These are phyloP conservation scores for Bradynema listronoti DNA, from an alignment of 1,140 invertebrate species.

Conservation along the genomic window DNA sequence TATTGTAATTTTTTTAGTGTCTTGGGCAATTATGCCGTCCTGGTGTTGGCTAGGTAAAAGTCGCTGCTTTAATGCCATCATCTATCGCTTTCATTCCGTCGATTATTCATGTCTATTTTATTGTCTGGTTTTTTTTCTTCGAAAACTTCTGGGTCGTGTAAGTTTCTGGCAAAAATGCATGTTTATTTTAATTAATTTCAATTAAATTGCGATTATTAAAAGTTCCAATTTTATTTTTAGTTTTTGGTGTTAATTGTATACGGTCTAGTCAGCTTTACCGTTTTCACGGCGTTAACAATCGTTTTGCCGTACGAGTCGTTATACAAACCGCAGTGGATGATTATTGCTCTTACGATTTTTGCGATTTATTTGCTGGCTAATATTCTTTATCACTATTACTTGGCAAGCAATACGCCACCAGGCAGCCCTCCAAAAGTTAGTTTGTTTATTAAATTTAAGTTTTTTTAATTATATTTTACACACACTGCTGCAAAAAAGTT, in stretches of 20 bases:
- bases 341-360: slow-evolving; percentile 25
- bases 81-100: background rate
- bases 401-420: slow-evolving; percentile 40
- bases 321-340: slow-evolving; percentile 32
- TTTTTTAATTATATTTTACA: no score
- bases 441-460: slow-evolving; percentile 9
- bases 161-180: background rate
- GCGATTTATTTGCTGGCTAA: slow-evolving; percentile 45
- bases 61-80: background rate
- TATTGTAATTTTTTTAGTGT: background rate
- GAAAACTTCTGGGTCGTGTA: slow-evolving; percentile 13
- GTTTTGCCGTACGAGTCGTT: slow-evolving; percentile 49
- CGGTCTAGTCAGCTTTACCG: slow-evolving; percentile 40
- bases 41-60: background rate
- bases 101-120: slow-evolving; percentile 12
- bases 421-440: slow-evolving; percentile 47
- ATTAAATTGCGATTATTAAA: background rate
- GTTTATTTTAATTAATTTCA: background rate
- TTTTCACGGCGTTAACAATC: slow-evolving; percentile 41
- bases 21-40: background rate
- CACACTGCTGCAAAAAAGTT: no score
- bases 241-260: slow-evolving; percentile 50
- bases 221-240: slow-evolving; percentile 30
- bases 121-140: slow-evolving; percentile 16
- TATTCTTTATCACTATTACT: slow-evolving; percentile 48